A percentile compares a stretch with the other conserved stretches of the same genome.
Evolutionary conservation across 2,113 vertebrate species (phyloP).

Genomic region (Anarrhichthys ocellatus): DNA sequence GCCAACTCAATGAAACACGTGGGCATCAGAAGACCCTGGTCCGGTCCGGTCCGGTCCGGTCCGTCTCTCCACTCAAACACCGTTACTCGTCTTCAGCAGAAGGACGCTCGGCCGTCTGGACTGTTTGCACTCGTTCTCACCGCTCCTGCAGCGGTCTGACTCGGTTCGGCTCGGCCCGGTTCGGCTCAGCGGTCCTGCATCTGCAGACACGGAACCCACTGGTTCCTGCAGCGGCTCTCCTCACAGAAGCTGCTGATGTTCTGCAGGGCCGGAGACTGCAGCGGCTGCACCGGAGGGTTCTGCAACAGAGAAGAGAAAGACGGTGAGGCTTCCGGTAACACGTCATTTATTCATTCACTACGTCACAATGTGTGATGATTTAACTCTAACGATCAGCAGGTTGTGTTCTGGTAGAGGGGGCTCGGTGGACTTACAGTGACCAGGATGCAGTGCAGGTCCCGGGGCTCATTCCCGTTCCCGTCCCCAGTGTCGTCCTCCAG

Average conservation of each 20-base stretch:
- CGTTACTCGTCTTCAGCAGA: conserved; percentile 32
- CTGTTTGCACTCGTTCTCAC: conserved; percentile 54
- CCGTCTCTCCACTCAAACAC: conserved; percentile 34
- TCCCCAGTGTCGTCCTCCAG: conserved; percentile 81
- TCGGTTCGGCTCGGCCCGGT: not conserved
- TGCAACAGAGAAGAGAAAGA: conserved; percentile 46
- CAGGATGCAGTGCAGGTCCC: conserved; percentile 93
- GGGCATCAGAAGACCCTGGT: conserved; percentile 12
- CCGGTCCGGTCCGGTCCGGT: not conserved
- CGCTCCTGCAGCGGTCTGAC: conserved; percentile 42
- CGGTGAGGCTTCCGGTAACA: conserved; percentile 2
- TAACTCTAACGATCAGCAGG: not conserved
- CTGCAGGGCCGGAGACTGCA: conserved; percentile 86
- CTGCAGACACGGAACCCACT: conserved; percentile 90
- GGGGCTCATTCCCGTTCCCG: conserved; percentile 82
- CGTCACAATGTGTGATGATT: not conserved
- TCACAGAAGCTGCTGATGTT: conserved; percentile 90
- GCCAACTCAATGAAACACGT: not conserved
- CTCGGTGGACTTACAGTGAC: conserved; percentile 87
- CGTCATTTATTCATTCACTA: not conserved
- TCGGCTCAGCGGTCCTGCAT: conserved; percentile 88
- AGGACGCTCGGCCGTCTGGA: conserved; percentile 37
- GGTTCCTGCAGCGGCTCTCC: conserved; percentile 90
- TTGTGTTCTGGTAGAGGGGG: not conserved
- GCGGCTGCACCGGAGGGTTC: conserved; percentile 88